A percentile compares a stretch with the other conserved stretches of the same genome.
phyloP scores from a whole-genome alignment of 35 echinoderm and acorn worm species.

The Strongylocentrotus purpuratus region DNA sequence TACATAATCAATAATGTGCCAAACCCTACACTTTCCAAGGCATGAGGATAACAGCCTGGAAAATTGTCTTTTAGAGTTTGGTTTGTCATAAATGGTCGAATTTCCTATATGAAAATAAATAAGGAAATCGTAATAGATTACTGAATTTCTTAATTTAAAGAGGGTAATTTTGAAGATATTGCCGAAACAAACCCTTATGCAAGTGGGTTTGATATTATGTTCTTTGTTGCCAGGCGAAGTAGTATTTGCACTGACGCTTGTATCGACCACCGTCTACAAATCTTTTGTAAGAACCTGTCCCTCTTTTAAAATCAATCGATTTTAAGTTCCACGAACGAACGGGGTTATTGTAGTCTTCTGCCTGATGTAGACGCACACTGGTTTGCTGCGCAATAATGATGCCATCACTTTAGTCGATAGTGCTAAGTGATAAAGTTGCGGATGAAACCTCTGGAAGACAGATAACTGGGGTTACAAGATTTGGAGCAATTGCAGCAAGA shows the following conservation, averaged over 20 bases:
- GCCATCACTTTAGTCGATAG: neutral
- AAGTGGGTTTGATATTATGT: neutral
- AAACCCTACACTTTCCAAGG: neutral
- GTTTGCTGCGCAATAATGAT: neutral
- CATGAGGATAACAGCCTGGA: neutral
- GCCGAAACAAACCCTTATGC: neutral
- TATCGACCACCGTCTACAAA: neutral
- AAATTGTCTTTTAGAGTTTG: neutral
- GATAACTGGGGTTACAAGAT: neutral
- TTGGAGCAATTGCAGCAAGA: neutral
- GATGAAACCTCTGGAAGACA: neutral
- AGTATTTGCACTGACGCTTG: neutral
- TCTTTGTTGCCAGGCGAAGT: neutral
- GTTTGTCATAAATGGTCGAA: neutral
- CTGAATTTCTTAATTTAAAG: neutral
- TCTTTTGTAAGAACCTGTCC: neutral
- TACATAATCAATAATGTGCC: neutral
- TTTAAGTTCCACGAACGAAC: neutral
- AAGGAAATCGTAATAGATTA: neutral
- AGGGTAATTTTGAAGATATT: neutral
- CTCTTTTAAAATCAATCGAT: conserved; percentile 3
- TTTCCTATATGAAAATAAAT: neutral
- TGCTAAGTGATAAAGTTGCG: neutral
- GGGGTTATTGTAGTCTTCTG: neutral
- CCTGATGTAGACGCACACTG: neutral